Evolutionary conservation across 2,113 vertebrate genomes (phyloP).

Genomic region (Otis tarda): DNA sequence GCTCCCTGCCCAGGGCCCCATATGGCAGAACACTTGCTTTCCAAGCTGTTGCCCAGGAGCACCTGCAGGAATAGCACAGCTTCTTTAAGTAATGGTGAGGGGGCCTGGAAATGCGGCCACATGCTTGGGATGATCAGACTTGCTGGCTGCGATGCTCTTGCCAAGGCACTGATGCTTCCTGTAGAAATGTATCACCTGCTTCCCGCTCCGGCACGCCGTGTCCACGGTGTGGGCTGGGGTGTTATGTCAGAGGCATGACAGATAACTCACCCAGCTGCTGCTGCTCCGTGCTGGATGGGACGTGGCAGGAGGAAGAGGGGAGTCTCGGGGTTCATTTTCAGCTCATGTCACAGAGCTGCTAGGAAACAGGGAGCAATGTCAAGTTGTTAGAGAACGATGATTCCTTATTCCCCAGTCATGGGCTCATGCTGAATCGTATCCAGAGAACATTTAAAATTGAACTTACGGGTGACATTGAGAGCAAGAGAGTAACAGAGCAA

Average conservation of each 20-base stretch:
- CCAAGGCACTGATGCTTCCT: neutral
- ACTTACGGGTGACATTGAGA: neutral
- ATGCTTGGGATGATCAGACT: conserved; percentile 41
- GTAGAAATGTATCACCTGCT: conserved; percentile 17
- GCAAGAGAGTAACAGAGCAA: neutral
- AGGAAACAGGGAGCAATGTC: neutral
- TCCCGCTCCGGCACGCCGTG: fast-evolving
- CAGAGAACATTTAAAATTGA: neutral
- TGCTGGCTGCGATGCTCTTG: neutral
- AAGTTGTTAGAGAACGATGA: neutral
- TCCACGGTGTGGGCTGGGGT: neutral
- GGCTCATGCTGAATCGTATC: neutral
- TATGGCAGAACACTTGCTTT: conserved; percentile 38
- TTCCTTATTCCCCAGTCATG: neutral
- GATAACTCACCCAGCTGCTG: conserved; percentile 12
- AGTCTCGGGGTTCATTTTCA: neutral
- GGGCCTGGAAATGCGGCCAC: neutral
- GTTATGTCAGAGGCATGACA: neutral
- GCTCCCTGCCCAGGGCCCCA: neutral
- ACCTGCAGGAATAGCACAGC: conserved; percentile 22
- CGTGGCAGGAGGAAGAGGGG: neutral
- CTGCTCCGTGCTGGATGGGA: neutral
- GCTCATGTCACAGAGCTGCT: neutral
- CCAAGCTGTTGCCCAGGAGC: neutral
- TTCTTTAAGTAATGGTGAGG: neutral